These are phyloP conservation scores for Palythoa heliodiscus DNA, from an alignment of 92 coral and sea anemone species.

Conservation along the genomic window DNA sequence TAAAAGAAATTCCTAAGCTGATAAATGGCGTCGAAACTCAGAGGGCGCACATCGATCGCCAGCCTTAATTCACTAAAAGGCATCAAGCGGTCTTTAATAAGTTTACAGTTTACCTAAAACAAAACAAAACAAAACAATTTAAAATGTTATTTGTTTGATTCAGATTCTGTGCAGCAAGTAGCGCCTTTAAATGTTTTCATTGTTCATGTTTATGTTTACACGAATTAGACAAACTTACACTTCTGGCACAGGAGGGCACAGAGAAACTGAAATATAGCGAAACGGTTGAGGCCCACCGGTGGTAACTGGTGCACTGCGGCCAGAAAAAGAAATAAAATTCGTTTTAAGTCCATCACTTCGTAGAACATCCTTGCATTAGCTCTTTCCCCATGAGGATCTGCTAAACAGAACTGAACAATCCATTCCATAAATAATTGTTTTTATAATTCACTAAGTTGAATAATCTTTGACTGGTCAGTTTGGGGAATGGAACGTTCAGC, in stretches of 20 bases:
- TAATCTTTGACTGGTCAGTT: too few relatives aligned
- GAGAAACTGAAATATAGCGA: slow-evolving; percentile 34
- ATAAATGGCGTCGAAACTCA: too few relatives aligned
- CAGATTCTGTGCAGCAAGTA: neutral
- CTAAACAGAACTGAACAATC: neutral
- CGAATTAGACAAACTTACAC: slow-evolving; percentile 16
- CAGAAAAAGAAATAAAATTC: slow-evolving; percentile 10
- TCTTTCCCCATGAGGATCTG: neutral
- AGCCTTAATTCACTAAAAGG: too few relatives aligned
- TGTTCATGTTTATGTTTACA: neutral
- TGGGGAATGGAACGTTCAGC: too few relatives aligned
- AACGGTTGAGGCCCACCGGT: slow-evolving; percentile 35
- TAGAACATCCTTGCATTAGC: neutral
- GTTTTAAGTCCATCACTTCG: neutral
- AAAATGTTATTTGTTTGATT: too few relatives aligned
- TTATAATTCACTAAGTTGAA: too few relatives aligned
- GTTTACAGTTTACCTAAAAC: too few relatives aligned
- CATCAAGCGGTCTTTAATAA: too few relatives aligned
- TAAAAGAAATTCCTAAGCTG: too few relatives aligned
- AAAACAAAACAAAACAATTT: too few relatives aligned
- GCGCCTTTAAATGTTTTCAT: neutral
- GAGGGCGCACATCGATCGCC: too few relatives aligned
- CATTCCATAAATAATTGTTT: too few relatives aligned
- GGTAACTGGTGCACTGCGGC: slow-evolving; percentile 25
- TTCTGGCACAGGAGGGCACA: slow-evolving; percentile 29